Conservation (phyloP, 2,888 invertebrate genomes). For the Idaea dimidiata region DNA sequence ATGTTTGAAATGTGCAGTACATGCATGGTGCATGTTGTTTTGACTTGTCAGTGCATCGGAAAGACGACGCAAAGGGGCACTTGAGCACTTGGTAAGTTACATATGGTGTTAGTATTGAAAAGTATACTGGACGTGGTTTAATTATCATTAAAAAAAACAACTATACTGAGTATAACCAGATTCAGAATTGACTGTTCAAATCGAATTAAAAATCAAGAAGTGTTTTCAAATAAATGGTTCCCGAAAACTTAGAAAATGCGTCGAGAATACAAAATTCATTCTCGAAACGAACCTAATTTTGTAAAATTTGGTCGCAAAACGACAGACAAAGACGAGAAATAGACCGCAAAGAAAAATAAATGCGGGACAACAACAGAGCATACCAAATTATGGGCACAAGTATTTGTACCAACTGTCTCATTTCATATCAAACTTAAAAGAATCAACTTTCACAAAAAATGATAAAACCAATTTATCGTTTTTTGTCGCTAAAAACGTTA, state of each 20-base stretch:
- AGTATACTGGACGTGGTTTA: no score
- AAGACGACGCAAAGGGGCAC: no score
- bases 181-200: slow-evolving; percentile 37
- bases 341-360: slow-evolving; percentile 79
- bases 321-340: slow-evolving; percentile 78
- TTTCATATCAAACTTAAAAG: no score
- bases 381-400: slow-evolving; percentile 65
- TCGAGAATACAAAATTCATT: slow-evolving; percentile 76
- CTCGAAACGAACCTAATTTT: slow-evolving; percentile 72
- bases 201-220: slow-evolving; percentile 69
- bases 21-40: no score
- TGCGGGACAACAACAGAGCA: slow-evolving; percentile 72
- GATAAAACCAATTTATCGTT: no score
- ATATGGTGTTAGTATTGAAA: no score
- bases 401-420: neutral
- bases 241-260: slow-evolving; percentile 61
- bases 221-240: slow-evolving; percentile 46
- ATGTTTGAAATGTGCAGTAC: no score
- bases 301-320: slow-evolving; percentile 77
- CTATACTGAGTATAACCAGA: neutral
- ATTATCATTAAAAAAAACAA: no score
- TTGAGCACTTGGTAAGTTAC: no score
- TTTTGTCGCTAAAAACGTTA: no score
- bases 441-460: no score
- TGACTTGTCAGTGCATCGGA: no score